phyloP scores from a whole-genome alignment of 2,113 vertebrate species.

The Pleuronectes platessa region DNA sequence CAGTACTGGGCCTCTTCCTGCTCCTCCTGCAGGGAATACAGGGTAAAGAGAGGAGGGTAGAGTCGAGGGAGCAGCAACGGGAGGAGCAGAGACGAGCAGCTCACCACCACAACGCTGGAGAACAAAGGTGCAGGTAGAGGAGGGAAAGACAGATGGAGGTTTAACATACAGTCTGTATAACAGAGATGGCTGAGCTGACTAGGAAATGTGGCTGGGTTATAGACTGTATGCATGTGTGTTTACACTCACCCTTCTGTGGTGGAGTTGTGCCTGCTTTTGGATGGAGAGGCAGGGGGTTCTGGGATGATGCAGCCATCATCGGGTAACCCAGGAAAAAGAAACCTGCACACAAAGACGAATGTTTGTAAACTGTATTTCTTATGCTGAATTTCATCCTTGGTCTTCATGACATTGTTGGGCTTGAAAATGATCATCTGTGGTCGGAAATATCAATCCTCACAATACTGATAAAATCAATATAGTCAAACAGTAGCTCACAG shows the following conservation, averaged over 20 bases:
- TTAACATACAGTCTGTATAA: neutral
- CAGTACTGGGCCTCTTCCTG: constrained; percentile 91
- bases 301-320: constrained; percentile 91
- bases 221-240: constrained; percentile 62
- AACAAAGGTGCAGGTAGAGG: neutral
- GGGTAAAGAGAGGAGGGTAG: constrained; percentile 94
- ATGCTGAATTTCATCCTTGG: too few species aligned
- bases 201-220: too few species aligned
- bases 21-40: constrained; percentile 93
- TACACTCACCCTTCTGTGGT: constrained; percentile 57
- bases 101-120: constrained; percentile 81
- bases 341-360: constrained; percentile 77
- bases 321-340: constrained; percentile 95
- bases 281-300: constrained; percentile 67
- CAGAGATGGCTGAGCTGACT: too few species aligned
- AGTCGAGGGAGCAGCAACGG: constrained; percentile 93
- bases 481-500: too few species aligned
- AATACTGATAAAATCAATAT: too few species aligned
- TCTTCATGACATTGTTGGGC: too few species aligned
- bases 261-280: constrained; percentile 22
- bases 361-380: too few species aligned
- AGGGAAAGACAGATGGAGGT: neutral
- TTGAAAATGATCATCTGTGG: too few species aligned
- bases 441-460: too few species aligned
- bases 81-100: constrained; percentile 89